Percentiles rank a stretch among this genome's conserved stretches.
phyloP scores from a whole-genome alignment of 2,797 vertebrate genomes.

The Enteromius treurensis region DNA sequence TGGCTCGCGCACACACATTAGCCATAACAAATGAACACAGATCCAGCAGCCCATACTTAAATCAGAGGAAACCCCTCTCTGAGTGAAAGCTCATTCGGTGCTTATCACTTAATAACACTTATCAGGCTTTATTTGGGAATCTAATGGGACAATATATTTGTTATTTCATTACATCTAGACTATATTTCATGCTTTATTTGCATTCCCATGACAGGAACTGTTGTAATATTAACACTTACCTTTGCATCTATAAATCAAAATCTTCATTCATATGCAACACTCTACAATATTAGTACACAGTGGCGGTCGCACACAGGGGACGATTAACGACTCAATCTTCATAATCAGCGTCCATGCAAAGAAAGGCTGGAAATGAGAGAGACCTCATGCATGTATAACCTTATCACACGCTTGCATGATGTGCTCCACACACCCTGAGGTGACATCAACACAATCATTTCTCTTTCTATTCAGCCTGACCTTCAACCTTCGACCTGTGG shows the following conservation, averaged over 20 bases:
- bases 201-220: constrained; percentile 26
- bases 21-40: constrained; percentile 36
- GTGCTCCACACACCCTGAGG: constrained; percentile 59
- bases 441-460: constrained; percentile 70
- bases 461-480: constrained; percentile 75
- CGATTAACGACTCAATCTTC: constrained; percentile 41
- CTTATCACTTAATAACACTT: constrained; percentile 23
- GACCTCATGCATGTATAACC: constrained; percentile 72
- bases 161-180: constrained; percentile 25
- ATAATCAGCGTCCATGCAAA: constrained; percentile 34
- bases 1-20: not conserved
- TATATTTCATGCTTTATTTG: constrained; percentile 48
- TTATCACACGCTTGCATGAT: constrained; percentile 58
- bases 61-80: not conserved
- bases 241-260: constrained; percentile 43
- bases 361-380: constrained; percentile 60
- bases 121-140: constrained; percentile 34
- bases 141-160: constrained; percentile 31
- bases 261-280: constrained; percentile 32
- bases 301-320: not conserved
- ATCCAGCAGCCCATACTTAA: constrained; percentile 17
- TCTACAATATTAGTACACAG: constrained; percentile 6
- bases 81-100: constrained; percentile 25
- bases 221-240: constrained; percentile 15
- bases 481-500: constrained; percentile 70